A percentile compares a stretch with the other conserved stretches of the same genome.
Evolutionary conservation across 2,888 invertebrate genomes (phyloP).

Genomic region (Linnaemya tessellans): DNA sequence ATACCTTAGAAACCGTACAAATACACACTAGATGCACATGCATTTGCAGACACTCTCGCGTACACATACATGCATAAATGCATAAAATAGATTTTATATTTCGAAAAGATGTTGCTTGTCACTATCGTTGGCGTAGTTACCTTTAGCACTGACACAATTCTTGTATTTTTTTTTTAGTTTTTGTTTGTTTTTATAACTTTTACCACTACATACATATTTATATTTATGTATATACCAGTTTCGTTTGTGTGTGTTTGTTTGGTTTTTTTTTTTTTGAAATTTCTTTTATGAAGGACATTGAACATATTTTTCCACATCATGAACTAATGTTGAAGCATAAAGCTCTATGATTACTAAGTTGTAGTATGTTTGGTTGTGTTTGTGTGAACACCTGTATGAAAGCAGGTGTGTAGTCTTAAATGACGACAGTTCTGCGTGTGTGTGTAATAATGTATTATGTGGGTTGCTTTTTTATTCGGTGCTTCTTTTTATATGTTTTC

Average conservation of each 20-base stretch:
- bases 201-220: background rate
- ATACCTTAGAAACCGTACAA: conserved; percentile 41
- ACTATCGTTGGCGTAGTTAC: conserved; percentile 55
- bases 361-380: background rate
- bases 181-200: conserved; percentile 20
- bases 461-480: background rate
- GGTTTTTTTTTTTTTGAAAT: conserved; percentile 5
- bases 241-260: conserved; percentile 23
- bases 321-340: conserved; percentile 60
- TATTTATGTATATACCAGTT: background rate
- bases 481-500: background rate
- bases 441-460: background rate
- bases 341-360: conserved; percentile 50
- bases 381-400: background rate
- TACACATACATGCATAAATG: background rate
- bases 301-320: conserved; percentile 68
- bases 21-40: background rate
- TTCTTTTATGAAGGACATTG: conserved; percentile 67
- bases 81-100: conserved; percentile 31
- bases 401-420: conserved; percentile 33
- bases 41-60: background rate
- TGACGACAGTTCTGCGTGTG: background rate
- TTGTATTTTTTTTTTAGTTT: conserved; percentile 18
- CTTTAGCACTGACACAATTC: conserved; percentile 60
- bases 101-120: conserved; percentile 42